Conservation (phyloP, 2,888 invertebrate genomes). For the Anoplius nigerrimus region DNA sequence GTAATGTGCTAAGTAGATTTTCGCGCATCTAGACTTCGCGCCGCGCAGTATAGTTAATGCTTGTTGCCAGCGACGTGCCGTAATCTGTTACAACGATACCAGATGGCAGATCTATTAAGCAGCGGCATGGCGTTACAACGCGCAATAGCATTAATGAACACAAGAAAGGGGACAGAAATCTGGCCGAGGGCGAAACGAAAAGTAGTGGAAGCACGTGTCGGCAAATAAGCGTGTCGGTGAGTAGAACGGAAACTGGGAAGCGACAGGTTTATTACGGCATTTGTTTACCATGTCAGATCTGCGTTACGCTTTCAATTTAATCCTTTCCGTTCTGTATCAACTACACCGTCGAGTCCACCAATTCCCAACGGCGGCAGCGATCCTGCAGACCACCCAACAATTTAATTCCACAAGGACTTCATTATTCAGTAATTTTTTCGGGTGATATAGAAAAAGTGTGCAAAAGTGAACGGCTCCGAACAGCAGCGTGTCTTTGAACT, state of each 20-base stretch:
- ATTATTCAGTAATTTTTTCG: slow-evolving; percentile 29
- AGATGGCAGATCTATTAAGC: slow-evolving; percentile 12
- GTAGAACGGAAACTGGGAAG: background rate
- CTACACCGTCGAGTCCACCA: too few species aligned
- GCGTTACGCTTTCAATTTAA: slow-evolving; percentile 34
- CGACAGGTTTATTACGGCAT: slow-evolving; percentile 38
- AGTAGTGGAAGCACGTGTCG: too few species aligned
- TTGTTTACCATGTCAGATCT: slow-evolving; percentile 38
- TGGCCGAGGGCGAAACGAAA: too few species aligned
- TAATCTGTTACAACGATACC: slow-evolving; percentile 34
- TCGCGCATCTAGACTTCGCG: too few species aligned
- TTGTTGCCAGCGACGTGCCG: background rate
- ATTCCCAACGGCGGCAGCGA: background rate
- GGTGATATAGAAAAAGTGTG: background rate
- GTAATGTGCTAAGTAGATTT: too few species aligned
- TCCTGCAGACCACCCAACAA: slow-evolving; percentile 12
- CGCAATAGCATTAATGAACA: too few species aligned
- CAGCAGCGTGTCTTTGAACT: too few species aligned
- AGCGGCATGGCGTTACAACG: background rate
- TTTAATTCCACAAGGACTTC: slow-evolving; percentile 13
- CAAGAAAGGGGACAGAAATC: too few species aligned
- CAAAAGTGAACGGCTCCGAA: background rate
- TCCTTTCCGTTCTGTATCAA: slow-evolving; percentile 13
- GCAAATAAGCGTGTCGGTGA: too few species aligned
- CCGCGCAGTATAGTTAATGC: too few species aligned